These are phyloP conservation scores for Triplophysa rosa DNA, from an alignment of 2,113 vertebrate genomes.

Conservation along the genomic window DNA sequence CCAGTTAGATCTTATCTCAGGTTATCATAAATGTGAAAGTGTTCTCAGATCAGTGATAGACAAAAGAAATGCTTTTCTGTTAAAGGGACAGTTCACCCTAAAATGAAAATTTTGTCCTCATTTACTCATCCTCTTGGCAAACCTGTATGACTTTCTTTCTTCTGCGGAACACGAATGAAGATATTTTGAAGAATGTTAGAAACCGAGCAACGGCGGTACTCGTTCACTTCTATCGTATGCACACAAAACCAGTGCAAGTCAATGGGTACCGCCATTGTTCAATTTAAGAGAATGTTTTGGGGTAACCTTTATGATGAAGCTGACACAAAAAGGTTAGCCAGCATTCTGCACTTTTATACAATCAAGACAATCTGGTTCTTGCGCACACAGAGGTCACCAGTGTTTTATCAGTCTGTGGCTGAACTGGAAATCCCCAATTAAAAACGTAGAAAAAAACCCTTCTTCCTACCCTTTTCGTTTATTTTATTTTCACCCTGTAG, in stretches of 20 bases:
- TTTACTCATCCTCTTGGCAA: too few species aligned
- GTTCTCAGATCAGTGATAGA: background rate
- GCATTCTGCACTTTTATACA: background rate
- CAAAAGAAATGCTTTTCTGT: background rate
- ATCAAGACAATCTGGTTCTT: background rate
- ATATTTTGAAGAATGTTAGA: too few species aligned
- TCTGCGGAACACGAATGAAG: too few species aligned
- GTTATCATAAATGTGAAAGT: background rate
- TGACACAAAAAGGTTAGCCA: background rate
- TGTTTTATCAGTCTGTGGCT: slow-evolving; percentile 13
- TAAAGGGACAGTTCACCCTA: too few species aligned
- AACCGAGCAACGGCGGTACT: too few species aligned
- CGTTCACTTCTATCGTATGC: too few species aligned
- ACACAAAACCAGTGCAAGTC: too few species aligned
- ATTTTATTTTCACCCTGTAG: background rate
- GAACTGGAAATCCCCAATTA: slow-evolving; percentile 42
- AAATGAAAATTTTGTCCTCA: too few species aligned
- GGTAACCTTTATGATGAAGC: too few species aligned
- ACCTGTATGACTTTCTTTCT: too few species aligned
- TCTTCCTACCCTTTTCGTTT: slow-evolving; percentile 15
- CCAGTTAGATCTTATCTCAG: background rate
- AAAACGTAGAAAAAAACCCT: slow-evolving; percentile 37
- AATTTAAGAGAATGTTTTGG: too few species aligned
- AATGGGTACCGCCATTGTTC: background rate
- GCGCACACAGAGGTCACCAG: slow-evolving; percentile 22